Conservation (phyloP, 1,140 invertebrate species). For the Anadara kagoshimensis region DNA sequence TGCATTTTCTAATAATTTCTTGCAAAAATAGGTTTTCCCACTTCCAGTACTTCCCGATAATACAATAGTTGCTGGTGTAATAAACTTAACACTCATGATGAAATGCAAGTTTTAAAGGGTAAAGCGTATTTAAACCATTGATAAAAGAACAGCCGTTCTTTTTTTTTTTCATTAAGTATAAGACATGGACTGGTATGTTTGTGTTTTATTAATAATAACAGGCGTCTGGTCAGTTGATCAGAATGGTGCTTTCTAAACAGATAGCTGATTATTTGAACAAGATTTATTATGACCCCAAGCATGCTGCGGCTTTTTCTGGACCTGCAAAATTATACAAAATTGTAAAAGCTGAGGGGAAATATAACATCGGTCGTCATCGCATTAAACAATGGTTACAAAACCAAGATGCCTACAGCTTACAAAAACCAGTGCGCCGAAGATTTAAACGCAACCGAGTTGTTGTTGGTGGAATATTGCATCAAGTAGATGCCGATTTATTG, state of each 20-base stretch:
- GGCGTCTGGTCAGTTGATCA: no score
- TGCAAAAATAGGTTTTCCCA: slow-evolving; percentile 21
- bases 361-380: neutral
- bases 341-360: slow-evolving; percentile 30
- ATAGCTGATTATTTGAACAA: slow-evolving; percentile 8
- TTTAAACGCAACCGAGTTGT: slow-evolving; percentile 15
- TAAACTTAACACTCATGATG: no score
- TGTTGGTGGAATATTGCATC: neutral
- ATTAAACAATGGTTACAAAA: slow-evolving; percentile 21
- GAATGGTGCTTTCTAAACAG: neutral
- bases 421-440: slow-evolving; percentile 4
- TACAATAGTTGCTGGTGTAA: slow-evolving; percentile 6
- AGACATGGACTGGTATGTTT: no score
- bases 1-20: slow-evolving; percentile 5
- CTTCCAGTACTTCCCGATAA: slow-evolving; percentile 18
- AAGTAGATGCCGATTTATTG: slow-evolving; percentile 24
- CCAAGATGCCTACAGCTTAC: slow-evolving; percentile 14
- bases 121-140: no score
- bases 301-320: slow-evolving; percentile 22
- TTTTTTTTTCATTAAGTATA: no score
- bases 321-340: slow-evolving; percentile 27
- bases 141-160: no score
- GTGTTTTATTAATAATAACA: no score
- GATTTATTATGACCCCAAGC: neutral
- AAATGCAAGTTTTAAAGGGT: no score